Conservation (phyloP, 2,797 vertebrate species). For the Oophaga sylvatica region DNA sequence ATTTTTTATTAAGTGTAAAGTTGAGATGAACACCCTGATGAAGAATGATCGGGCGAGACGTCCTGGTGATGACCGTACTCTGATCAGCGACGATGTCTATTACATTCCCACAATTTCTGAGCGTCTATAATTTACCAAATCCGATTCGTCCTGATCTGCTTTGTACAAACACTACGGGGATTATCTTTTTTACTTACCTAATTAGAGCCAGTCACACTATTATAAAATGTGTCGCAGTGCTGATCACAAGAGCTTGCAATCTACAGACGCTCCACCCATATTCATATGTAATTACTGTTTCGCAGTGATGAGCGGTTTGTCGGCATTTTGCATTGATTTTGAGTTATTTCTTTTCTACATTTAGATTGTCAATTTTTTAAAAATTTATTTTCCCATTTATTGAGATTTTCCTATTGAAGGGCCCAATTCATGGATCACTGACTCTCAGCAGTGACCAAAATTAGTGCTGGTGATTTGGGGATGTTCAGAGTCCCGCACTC, state of each 20-base stretch:
- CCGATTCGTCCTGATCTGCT: neutral
- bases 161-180: neutral
- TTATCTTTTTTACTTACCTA: neutral
- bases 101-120: neutral
- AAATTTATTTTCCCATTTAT: neutral
- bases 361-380: neutral
- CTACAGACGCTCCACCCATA: no score
- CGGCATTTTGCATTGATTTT: neutral
- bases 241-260: no score
- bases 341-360: neutral
- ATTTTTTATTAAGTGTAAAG: neutral
- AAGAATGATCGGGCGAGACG: neutral
- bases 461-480: no score
- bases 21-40: no score
- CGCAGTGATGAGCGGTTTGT: no score
- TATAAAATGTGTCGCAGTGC: neutral
- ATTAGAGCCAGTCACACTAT: neutral
- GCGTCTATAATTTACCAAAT: conserved; percentile 6
- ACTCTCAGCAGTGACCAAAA: no score
- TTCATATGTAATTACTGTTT: no score
- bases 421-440: no score
- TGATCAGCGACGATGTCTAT: neutral
- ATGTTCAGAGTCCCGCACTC: no score
- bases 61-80: neutral
- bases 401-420: no score